Evolutionary conservation across 2,797 vertebrate genomes (phyloP), one percentile per base, ranked within the genome.

Genomic region (Falco naumanni): DNA sequence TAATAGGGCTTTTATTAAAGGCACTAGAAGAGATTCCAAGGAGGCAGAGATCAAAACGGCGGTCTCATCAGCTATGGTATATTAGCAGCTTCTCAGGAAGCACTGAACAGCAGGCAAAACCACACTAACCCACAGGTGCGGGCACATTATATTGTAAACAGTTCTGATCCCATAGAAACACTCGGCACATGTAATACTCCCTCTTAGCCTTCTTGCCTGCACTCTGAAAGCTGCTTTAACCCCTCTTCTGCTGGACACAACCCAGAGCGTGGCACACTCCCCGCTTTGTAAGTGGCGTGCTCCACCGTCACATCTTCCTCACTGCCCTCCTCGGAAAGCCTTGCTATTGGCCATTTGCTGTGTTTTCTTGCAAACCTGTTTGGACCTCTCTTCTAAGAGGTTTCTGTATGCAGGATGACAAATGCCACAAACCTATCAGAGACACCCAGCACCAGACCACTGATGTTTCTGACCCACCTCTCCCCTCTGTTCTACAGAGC

Each of bases 1-100:
- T 93, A 89, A 83, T 8, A 81, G 81, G 61, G 71, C 75, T 92
- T 96, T 95, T 93, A 92, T 95, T 65, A 75, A 93, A 92, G 89
- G 51, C 68, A 77, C 71, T 68, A 80, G 86, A 95, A 94, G 90
- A 87, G 71, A 66, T 93, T 82, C 85, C 21, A 26, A 63, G 81
- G 56, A 82, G 77, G 56, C 74, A 77, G 90, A 92, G 83, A 94
- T 93, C 57, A 95, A 90, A 95, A 63, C 85, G 87, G 83, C 2
- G 0, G 80, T 87, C 83, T 93, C 78, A 39, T 91, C 91, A 89
- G 77, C 83, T 56, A 10, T 2, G 21, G 34, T 63, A 1, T 53
- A 31, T 86, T 82, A 94, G 65, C 87, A 92, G 91, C 88, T 89
- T 79, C 83, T 87, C 74, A 56, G 83, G 94, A 72, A 95, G 89